Evolutionary conservation across 1,140 invertebrate genomes (phyloP).

Genomic region (Heterodera carotae): DNA sequence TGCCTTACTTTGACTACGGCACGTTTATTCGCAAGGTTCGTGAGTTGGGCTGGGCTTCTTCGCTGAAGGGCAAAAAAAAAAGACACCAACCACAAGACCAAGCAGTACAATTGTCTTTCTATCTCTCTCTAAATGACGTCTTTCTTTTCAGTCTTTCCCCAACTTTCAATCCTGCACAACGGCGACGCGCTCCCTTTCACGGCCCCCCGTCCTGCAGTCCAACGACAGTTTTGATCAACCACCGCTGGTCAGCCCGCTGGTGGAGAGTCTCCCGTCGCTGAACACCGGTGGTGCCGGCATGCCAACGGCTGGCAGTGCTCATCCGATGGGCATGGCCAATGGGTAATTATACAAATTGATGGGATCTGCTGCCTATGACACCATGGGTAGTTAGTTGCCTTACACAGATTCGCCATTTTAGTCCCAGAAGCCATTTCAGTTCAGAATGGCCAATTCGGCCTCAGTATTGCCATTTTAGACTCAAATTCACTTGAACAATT

Average conservation of each 20-base stretch:
- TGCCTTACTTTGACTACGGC: constrained; percentile 61
- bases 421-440: too few relatives aligned
- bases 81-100: too few relatives aligned
- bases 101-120: too few relatives aligned
- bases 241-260: background rate
- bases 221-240: constrained; percentile 27
- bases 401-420: too few relatives aligned
- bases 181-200: constrained; percentile 8
- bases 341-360: background rate
- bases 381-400: too few relatives aligned
- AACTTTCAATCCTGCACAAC: background rate
- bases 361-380: too few relatives aligned
- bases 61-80: too few relatives aligned
- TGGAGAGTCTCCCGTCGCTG: background rate
- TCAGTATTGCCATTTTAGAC: background rate
- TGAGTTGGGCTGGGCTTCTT: too few relatives aligned
- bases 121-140: background rate
- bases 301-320: background rate
- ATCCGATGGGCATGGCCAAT: background rate
- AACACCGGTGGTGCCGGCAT: constrained; percentile 10
- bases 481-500: background rate
- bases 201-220: constrained; percentile 17
- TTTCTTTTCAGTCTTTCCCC: constrained; percentile 4
- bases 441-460: too few relatives aligned
- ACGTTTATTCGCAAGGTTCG: constrained; percentile 57